These are phyloP conservation scores for Pogoniulus pusillus DNA, from an alignment of 2,797 vertebrate genomes.

Conservation along the genomic window DNA sequence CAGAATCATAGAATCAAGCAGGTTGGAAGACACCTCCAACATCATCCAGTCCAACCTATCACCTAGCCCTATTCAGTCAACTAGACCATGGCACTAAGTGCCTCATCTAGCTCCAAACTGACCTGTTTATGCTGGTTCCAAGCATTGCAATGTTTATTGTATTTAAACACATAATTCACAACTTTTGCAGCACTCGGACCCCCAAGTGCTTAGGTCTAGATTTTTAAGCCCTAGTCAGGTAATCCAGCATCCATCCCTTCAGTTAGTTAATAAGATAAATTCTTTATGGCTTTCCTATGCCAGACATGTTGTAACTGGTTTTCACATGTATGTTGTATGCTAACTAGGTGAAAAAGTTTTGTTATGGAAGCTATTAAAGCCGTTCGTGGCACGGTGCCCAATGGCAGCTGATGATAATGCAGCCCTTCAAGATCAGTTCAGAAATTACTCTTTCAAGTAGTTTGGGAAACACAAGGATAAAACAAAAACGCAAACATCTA, in stretches of 20 bases:
- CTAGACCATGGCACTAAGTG: no score
- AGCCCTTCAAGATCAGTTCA: background rate
- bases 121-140: background rate
- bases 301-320: background rate
- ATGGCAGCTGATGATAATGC: background rate
- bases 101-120: background rate
- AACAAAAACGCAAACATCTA: background rate
- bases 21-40: no score
- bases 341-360: background rate
- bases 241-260: background rate
- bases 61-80: no score
- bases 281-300: background rate
- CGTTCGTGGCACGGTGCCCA: background rate
- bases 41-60: no score
- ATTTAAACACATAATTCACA: background rate
- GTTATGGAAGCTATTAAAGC: background rate
- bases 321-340: background rate
- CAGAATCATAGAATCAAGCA: no score
- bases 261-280: background rate
- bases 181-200: background rate
- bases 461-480: no score
- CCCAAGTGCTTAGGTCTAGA: background rate
- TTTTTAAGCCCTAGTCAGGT: background rate
- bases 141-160: background rate
- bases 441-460: background rate